These are phyloP conservation scores for Cephus runcator DNA, from an alignment of 2,888 invertebrate genomes.

Conservation along the genomic window DNA sequence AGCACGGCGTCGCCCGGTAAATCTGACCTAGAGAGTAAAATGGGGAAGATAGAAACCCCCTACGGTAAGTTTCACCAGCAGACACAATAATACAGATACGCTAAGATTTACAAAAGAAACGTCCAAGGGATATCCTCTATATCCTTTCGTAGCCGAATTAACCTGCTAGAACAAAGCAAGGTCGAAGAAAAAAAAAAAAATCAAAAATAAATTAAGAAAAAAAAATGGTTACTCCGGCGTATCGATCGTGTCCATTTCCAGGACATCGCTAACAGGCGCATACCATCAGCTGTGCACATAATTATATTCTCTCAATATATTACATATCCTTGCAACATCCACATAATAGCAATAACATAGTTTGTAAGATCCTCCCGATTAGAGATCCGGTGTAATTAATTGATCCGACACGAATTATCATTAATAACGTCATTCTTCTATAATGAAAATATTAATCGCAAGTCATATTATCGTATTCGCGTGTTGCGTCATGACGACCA, in stretches of 20 bases:
- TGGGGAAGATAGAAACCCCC: constrained; percentile 92
- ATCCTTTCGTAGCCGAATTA: neutral
- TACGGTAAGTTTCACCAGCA: constrained; percentile 78
- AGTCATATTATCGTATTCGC: too few species aligned
- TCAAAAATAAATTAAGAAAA: neutral
- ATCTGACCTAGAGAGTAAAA: constrained; percentile 68
- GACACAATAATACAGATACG: neutral
- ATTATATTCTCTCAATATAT: constrained; percentile 7
- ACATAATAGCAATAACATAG: neutral
- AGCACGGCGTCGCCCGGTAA: constrained; percentile 73
- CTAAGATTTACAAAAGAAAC: neutral
- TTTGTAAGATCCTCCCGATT: neutral
- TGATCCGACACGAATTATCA: neutral
- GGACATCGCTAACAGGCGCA: constrained; percentile 36
- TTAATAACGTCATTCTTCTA: neutral
- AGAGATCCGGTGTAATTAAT: neutral
- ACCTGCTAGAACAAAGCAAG: neutral
- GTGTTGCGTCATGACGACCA: too few species aligned
- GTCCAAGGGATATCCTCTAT: neutral
- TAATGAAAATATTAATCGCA: neutral
- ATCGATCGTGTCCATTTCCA: neutral
- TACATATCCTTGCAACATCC: neutral
- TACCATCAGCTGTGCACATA: constrained; percentile 62
- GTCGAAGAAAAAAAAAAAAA: neutral
- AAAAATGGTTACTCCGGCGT: neutral